Percentiles rank a stretch among this genome's conserved stretches.
phyloP scores from a whole-genome alignment of 2,888 invertebrate genomes.

The Nomada flava region DNA sequence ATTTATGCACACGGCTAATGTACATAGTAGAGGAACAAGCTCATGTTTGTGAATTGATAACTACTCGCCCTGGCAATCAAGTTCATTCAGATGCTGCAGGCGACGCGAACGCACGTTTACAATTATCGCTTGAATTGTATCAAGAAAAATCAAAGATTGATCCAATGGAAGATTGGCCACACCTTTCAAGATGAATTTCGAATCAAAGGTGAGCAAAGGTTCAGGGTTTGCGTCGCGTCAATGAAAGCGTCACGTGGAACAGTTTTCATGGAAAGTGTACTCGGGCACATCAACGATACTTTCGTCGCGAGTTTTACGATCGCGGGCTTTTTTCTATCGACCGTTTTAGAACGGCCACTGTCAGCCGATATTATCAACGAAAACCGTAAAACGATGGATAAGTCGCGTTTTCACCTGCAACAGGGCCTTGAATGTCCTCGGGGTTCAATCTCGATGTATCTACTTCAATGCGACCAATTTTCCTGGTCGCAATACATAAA shows the following conservation, averaged over 20 bases:
- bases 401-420: constrained; percentile 17
- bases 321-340: neutral
- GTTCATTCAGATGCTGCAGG: too few species aligned
- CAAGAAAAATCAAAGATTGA: neutral
- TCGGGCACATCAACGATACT: constrained; percentile 2
- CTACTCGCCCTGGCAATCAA: neutral
- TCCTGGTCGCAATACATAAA: neutral
- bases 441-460: too few species aligned
- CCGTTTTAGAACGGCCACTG: neutral
- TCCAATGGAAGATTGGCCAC: neutral
- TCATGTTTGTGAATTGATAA: neutral
- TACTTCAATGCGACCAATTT: neutral
- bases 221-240: constrained; percentile 22
- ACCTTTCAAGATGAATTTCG: neutral
- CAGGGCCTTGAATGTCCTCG: too few species aligned
- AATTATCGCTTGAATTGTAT: neutral
- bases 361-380: neutral
- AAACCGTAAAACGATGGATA: constrained; percentile 1
- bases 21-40: too few species aligned
- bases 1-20: too few species aligned
- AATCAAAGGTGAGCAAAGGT: neutral
- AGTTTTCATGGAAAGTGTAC: constrained; percentile 24
- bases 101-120: neutral
- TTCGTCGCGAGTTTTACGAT: constrained; percentile 24
- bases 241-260: neutral